Percentiles rank a stretch among this genome's conserved stretches.
phyloP scores from a whole-genome alignment of 2,888 invertebrate genomes.

The Taphrorychus bicolor region DNA sequence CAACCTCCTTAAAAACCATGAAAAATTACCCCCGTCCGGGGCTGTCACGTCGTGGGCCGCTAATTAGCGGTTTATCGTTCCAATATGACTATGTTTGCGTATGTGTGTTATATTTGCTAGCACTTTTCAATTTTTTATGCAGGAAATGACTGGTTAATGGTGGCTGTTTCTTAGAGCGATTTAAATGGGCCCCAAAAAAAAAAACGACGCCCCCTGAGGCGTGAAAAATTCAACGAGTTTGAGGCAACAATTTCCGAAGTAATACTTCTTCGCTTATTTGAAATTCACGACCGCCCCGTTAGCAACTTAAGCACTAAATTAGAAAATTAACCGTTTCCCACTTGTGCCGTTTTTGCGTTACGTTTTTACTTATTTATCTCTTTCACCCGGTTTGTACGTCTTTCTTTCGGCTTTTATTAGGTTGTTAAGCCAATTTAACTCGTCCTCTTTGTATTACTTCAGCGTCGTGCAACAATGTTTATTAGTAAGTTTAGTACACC shows the following conservation, averaged over 20 bases:
- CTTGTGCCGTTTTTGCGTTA: constrained; percentile 42
- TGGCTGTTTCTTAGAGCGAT: no score
- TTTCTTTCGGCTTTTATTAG: background rate
- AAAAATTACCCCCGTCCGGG: background rate
- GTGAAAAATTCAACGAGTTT: constrained; percentile 35
- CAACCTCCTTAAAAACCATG: constrained; percentile 4
- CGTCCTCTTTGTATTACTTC: background rate
- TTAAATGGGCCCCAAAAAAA: background rate
- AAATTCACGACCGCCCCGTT: constrained; percentile 56
- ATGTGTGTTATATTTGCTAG: background rate
- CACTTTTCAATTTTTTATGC: background rate
- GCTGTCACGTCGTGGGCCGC: background rate
- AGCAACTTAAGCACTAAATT: constrained; percentile 61
- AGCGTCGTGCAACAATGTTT: background rate
- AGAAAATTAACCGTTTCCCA: constrained; percentile 62
- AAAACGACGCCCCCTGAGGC: background rate
- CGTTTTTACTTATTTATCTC: constrained; percentile 26
- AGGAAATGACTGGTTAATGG: background rate
- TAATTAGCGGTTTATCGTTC: background rate
- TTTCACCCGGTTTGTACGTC: constrained; percentile 9
- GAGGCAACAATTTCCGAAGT: constrained; percentile 57
- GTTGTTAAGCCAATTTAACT: background rate
- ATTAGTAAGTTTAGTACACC: no score
- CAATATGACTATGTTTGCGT: background rate
- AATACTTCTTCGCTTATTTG: constrained; percentile 58